A percentile compares a stretch with the other conserved stretches of the same genome.
Conservation (phyloP, 2,797 vertebrate species). For the Gallinago stenura region DNA sequence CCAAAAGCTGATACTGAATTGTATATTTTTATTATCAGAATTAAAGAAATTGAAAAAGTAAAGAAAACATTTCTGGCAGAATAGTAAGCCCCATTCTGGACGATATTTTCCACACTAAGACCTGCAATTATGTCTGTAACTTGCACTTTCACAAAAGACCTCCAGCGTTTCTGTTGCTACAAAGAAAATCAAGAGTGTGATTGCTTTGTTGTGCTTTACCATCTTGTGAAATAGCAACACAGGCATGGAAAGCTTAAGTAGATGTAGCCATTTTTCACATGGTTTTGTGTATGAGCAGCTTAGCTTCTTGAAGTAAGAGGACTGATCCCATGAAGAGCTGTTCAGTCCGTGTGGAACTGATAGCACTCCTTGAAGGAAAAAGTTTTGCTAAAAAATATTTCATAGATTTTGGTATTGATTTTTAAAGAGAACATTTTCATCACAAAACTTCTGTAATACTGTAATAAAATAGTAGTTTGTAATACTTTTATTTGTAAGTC, state of each 20-base stretch:
- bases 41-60: neutral
- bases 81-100: neutral
- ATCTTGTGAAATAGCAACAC: neutral
- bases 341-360: neutral
- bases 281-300: neutral
- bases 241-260: neutral
- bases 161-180: accelerated
- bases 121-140: accelerated
- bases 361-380: neutral
- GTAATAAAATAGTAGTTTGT: neutral
- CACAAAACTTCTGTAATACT: neutral
- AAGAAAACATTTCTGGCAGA: neutral
- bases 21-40: neutral
- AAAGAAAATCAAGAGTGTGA: neutral
- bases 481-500: neutral
- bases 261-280: neutral
- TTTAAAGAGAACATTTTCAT: neutral
- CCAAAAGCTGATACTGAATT: neutral
- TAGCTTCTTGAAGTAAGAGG: neutral
- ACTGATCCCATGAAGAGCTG: neutral
- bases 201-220: neutral
- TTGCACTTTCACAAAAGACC: neutral
- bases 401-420: neutral
- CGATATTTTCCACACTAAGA: neutral
- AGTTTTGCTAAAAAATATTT: neutral